Evolutionary conservation across 2,797 vertebrate species (phyloP).

Genomic region (Cynopterus sphinx): DNA sequence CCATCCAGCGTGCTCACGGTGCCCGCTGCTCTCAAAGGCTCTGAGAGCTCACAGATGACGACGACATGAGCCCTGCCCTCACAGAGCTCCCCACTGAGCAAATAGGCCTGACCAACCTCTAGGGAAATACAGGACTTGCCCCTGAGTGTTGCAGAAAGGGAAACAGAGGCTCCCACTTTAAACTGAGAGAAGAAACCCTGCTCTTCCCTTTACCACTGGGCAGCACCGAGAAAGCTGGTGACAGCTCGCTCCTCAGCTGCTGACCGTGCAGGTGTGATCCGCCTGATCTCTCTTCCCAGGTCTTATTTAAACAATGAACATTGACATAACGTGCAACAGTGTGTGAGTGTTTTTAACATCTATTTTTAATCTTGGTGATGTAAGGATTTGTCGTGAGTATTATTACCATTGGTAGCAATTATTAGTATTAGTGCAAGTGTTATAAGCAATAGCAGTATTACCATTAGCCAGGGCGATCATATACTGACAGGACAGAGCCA

Average conservation of each 20-base stretch:
- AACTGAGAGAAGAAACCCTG: background rate
- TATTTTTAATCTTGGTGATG: background rate
- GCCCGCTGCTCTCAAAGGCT: background rate
- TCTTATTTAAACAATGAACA: background rate
- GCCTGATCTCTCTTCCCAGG: background rate
- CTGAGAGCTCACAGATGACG: background rate
- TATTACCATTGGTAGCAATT: background rate
- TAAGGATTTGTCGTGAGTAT: background rate
- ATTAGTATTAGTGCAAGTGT: background rate
- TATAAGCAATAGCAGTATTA: background rate
- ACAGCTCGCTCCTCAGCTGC: background rate
- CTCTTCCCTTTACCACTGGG: background rate
- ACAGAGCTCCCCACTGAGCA: background rate
- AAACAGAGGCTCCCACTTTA: background rate
- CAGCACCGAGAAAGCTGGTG: too few relatives aligned
- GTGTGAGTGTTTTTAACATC: background rate
- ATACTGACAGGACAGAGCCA: background rate
- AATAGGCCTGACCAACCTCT: fast-evolving
- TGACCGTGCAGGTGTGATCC: background rate
- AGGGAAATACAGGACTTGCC: too few relatives aligned
- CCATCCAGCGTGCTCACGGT: fast-evolving
- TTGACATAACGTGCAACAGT: background rate
- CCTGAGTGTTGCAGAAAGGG: background rate
- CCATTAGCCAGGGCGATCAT: background rate
- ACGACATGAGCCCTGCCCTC: background rate